These are phyloP conservation scores for Phrynosoma platyrhinos DNA, from an alignment of 2,113 vertebrate species.

Conservation along the genomic window DNA sequence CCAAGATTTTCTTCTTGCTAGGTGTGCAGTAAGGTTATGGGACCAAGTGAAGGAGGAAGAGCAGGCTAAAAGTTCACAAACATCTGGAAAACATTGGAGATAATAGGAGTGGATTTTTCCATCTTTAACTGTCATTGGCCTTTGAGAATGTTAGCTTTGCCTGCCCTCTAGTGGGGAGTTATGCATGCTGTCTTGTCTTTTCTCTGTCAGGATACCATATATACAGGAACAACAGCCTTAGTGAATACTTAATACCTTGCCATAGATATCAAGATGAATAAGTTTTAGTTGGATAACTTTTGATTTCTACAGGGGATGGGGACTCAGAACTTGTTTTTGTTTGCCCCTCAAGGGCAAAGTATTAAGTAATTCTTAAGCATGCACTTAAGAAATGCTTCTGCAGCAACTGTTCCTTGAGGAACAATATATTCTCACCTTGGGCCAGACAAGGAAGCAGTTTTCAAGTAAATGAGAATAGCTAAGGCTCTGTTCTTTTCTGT, in stretches of 20 bases:
- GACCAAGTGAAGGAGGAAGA: background rate
- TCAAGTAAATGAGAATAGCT: background rate
- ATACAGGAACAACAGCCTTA: background rate
- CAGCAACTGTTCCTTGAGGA: no score
- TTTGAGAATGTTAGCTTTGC: slow-evolving; percentile 71
- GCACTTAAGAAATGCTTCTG: background rate
- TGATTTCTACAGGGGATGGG: background rate
- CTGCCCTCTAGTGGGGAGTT: slow-evolving; percentile 79
- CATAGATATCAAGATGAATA: background rate
- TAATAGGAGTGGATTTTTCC: background rate
- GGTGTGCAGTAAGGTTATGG: slow-evolving; percentile 23
- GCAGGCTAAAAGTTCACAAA: slow-evolving; percentile 1
- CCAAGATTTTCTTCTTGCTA: background rate
- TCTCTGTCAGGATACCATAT: slow-evolving; percentile 20
- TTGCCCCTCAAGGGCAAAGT: background rate
- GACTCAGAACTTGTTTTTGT: background rate
- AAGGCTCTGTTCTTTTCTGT: background rate
- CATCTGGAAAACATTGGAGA: background rate
- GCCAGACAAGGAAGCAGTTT: background rate
- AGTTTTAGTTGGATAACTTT: background rate
- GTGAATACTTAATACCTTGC: slow-evolving; percentile 14
- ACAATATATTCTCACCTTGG: background rate
- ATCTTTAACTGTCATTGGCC: slow-evolving; percentile 32
- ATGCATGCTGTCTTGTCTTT: slow-evolving; percentile 62
- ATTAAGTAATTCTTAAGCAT: background rate